phyloP scores from a whole-genome alignment of 1,140 invertebrate genomes.

The Atta cephalotes region DNA sequence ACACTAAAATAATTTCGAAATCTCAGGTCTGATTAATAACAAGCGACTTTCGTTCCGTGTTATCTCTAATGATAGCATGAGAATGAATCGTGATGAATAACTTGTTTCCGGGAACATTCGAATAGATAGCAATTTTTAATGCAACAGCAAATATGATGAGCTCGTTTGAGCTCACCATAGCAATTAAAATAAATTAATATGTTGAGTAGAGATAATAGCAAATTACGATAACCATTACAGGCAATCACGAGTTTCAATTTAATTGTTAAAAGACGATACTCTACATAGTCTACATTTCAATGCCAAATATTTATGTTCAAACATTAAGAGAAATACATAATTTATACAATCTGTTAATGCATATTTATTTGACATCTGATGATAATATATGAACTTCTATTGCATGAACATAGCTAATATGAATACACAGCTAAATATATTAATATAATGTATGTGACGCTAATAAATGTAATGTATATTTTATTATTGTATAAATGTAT shows the following conservation, averaged over 20 bases:
- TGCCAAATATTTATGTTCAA: slow-evolving; percentile 9
- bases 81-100: slow-evolving; percentile 43
- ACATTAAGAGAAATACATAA: background rate
- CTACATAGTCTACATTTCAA: background rate
- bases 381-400: background rate
- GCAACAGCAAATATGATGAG: slow-evolving; percentile 31
- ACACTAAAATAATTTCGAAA: slow-evolving; percentile 22
- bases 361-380: background rate
- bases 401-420: background rate
- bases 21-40: slow-evolving; percentile 9
- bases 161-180: background rate
- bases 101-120: slow-evolving; percentile 58
- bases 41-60: background rate
- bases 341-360: background rate
- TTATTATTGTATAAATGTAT: background rate
- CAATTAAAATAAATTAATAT: slow-evolving; percentile 11
- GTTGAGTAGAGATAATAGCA: background rate
- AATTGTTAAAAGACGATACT: background rate
- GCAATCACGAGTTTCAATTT: background rate
- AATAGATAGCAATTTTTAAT: slow-evolving; percentile 57
- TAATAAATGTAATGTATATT: background rate
- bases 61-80: slow-evolving; percentile 42
- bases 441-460: background rate
- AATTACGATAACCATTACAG: background rate
- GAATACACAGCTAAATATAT: background rate